These are phyloP conservation scores for Periophthalmus modestus DNA, from an alignment of 2,113 vertebrate species.

Conservation along the genomic window DNA sequence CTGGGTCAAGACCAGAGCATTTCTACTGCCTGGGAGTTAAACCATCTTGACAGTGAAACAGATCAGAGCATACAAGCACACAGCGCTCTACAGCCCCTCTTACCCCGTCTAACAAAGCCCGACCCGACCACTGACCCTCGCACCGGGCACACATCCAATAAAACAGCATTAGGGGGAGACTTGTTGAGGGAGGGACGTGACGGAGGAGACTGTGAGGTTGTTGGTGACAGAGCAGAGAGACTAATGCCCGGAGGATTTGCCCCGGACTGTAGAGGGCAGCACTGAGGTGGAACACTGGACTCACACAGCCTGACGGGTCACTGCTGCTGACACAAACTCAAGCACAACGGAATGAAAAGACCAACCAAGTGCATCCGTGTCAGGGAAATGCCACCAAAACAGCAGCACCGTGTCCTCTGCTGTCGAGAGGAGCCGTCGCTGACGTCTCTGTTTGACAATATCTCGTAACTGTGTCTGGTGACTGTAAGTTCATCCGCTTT, in stretches of 20 bases:
- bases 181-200: background rate
- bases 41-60: conserved; percentile 5
- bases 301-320: conserved; percentile 31
- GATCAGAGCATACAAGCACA: conserved; percentile 2
- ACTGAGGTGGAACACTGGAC: conserved; percentile 44
- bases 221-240: conserved; percentile 15
- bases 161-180: conserved; percentile 8
- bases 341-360: conserved; percentile 40
- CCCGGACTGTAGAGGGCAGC: conserved; percentile 16
- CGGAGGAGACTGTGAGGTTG: background rate
- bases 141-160: background rate
- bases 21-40: background rate
- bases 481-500: background rate
- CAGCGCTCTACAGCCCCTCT: conserved; percentile 3
- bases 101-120: background rate
- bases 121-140: conserved; percentile 9
- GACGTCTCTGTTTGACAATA: background rate
- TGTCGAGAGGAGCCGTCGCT: background rate
- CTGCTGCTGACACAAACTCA: conserved; percentile 28
- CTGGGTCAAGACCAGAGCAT: background rate
- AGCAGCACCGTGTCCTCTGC: conserved; percentile 2
- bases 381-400: conserved; percentile 25
- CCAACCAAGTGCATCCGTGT: conserved; percentile 37
- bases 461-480: background rate
- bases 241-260: conserved; percentile 13